Base-by-base conservation (phyloP, 37 sponge, comb jelly and placozoan genomes). In the Halisarca cf. caerulea region DNA sequence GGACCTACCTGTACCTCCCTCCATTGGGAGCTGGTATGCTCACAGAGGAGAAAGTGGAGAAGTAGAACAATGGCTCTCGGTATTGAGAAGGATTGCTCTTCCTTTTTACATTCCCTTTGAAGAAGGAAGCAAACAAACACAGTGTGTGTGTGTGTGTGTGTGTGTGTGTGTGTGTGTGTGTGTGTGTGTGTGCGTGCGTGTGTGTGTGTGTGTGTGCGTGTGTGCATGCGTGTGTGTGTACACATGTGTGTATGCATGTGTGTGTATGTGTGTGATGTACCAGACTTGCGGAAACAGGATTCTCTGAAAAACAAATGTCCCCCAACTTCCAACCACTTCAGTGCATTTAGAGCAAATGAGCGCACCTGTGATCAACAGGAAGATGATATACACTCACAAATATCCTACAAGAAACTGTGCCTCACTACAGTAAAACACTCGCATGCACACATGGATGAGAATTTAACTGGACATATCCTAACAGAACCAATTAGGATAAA, bases 241-340 rank as follows among this genome's bases (percentile, higher is more conserved):
- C 24, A 35, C n/a, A 20, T 73, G 74, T 30, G 15, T 17, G 15
- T 30, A 37, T 14, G 9, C 51, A n/a, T n/a, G n/a, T n/a, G n/a
- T n/a, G n/a, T n/a, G n/a, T n/a, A n/a, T 62, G 4, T 7, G 15
- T 62, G 15, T 41, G 20, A 74, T 44, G 23, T 37, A n/a, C 91
- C 91, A 40, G 79, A 75, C 23, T 90, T 79, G 2, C 53, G 21
- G 37, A 83, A 90, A 58, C 86, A 86, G 18, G 91, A 90, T 77
- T 90, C 91, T 24, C 85, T 62, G 66, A 86, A 86, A 72, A 90
- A 86, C 21, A 90, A 15, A 33, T 83, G 74, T 8, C 91, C 91
- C 23, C 84, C 87, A 34, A 25, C 59, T 34, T 55, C 44, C 27
- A 34, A 14, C 59, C 80, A 58, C 34, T 33, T 33, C 59, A 80